Base-by-base conservation (phyloP, 2,888 invertebrate species). In the Dilophus febrilis region DNA sequence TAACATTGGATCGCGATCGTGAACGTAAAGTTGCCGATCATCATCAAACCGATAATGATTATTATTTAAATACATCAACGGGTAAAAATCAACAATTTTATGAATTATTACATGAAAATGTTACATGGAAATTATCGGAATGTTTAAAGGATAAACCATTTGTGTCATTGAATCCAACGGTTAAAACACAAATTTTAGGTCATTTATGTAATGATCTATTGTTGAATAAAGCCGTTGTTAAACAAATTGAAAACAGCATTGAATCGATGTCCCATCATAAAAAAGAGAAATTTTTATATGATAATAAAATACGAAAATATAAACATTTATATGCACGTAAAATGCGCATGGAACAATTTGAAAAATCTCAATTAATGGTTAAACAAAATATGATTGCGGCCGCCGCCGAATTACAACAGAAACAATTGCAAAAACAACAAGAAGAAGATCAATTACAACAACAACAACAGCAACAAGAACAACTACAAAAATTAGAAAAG, bases 161-260 rank as follows among this genome's bases (percentile, higher is more conserved):
- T 65, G 72, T 88, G 42, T 77, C 90, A 0, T 66, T 95, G 3
- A 81, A 77, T 56, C 76, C 91, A 3, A 82, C 84, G 0, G 75
- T 79, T 48, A 95, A 95, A 58, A 81, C 90, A 0, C 77, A 82
- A 46, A 84, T 94, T 52, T 64, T 95, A 36, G 85, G 87, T 2
- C 91, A 84, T 65, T 70, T 95, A 19, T 94, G 94, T 65, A 88
- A 95, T 62, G 94, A 97, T 60, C 68, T 97, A 49, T 70, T 95
- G 34, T 86, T 90, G 63, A 92, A 91, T 61, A 90, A 91, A 63
- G 77, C 85, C 10, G 84, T 94, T 47, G 68, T 86, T 52, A 71
- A 83, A 27, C 92, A 94, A 61, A 82, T 95, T 41, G 95, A 95
- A 53, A 77, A 72, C 26, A 79, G 82, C 44, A 68, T 95, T 37